Conservation (phyloP, 2,113 vertebrate genomes). For the Pelusios castaneus region DNA sequence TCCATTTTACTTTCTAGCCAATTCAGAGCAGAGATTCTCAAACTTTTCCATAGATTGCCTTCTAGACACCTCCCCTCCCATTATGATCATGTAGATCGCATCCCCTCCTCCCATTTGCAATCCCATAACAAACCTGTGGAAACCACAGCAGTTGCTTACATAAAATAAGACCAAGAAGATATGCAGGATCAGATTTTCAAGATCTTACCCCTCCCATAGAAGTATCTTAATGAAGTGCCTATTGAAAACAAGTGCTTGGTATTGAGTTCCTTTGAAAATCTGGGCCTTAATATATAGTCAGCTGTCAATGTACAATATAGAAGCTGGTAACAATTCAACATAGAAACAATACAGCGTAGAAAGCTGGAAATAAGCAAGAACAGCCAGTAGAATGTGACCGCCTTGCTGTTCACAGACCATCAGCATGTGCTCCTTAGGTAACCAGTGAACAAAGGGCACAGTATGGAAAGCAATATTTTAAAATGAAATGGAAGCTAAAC, state of each 20-base stretch:
- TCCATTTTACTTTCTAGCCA: neutral
- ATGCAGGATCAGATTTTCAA: neutral
- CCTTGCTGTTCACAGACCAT: neutral
- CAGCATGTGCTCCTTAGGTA: neutral
- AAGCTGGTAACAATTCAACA: too few relatives aligned
- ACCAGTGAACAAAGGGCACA: neutral
- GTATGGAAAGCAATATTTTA: constrained; percentile 5
- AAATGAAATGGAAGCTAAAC: constrained; percentile 20
- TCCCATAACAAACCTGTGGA: neutral
- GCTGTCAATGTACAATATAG: neutral
- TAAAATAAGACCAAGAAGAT: neutral
- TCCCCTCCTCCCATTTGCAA: neutral
- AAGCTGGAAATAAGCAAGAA: neutral
- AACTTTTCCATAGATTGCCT: constrained; percentile 1
- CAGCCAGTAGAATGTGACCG: neutral
- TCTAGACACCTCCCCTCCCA: neutral
- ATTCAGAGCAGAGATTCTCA: neutral
- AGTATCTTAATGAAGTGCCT: neutral
- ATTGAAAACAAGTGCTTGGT: neutral
- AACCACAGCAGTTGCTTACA: neutral
- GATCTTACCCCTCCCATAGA: neutral
- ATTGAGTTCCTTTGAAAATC: neutral
- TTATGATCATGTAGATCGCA: neutral
- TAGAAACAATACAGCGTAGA: neutral
- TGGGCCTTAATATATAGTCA: neutral